phyloP scores from a whole-genome alignment of 2,113 vertebrate species.

The Corydoras maculifer region DNA sequence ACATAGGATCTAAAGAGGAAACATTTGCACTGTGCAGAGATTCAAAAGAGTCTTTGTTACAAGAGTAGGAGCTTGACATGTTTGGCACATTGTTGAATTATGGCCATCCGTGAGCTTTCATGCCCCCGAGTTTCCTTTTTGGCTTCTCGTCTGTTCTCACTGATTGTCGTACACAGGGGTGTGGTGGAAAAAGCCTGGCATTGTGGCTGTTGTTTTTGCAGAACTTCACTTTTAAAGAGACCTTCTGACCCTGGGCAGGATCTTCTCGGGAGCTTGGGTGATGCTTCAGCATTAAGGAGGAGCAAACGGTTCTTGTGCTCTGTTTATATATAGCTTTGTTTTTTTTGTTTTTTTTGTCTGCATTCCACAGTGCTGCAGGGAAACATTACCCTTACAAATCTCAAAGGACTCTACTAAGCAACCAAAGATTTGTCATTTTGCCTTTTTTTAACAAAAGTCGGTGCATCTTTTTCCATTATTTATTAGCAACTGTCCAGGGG shows the following conservation, averaged over 20 bases:
- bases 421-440: slow-evolving; percentile 31
- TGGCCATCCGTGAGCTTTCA: slow-evolving; percentile 19
- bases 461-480: no score
- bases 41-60: slow-evolving; percentile 15
- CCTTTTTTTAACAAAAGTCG: no score
- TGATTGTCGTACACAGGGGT: slow-evolving; percentile 29
- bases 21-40: background rate
- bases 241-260: slow-evolving; percentile 42
- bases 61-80: slow-evolving; percentile 2
- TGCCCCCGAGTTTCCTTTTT: slow-evolving; percentile 33
- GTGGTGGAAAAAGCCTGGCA: slow-evolving; percentile 24
- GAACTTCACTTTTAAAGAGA: slow-evolving; percentile 32
- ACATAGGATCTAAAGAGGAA: no score
- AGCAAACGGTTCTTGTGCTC: slow-evolving; percentile 35
- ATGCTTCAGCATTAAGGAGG: slow-evolving; percentile 31
- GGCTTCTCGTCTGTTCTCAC: slow-evolving; percentile 13
- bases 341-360: slow-evolving; percentile 33
- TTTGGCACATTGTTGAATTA: slow-evolving; percentile 29
- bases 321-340: slow-evolving; percentile 41
- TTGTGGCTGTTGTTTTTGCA: slow-evolving; percentile 38
- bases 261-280: slow-evolving; percentile 30
- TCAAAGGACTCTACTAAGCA: slow-evolving; percentile 31
- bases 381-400: slow-evolving; percentile 32
- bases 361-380: slow-evolving; percentile 35
- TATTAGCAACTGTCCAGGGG: no score